phyloP scores from a whole-genome alignment of 2,888 invertebrate genomes.

The Drosophila vallismaia region DNA sequence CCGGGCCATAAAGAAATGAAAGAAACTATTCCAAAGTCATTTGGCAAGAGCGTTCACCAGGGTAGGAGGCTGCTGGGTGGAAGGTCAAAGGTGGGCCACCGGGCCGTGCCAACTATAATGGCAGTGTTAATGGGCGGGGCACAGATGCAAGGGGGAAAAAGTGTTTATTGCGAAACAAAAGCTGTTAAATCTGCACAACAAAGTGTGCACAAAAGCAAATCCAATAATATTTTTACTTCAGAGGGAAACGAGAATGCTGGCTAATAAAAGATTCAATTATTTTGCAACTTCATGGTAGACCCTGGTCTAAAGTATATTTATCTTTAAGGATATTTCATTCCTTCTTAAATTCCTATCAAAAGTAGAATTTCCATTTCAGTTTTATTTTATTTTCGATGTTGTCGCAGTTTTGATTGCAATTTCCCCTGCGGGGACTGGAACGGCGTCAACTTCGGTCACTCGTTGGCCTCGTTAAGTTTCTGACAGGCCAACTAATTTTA shows the following conservation, averaged over 20 bases:
- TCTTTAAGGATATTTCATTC: too few species aligned
- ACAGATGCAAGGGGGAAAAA: slow-evolving; percentile 26
- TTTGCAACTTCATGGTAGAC: too few species aligned
- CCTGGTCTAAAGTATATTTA: too few species aligned
- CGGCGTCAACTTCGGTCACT: slow-evolving; percentile 4
- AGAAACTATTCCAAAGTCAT: slow-evolving; percentile 67
- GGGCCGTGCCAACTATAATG: slow-evolving; percentile 12
- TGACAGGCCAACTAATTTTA: slow-evolving; percentile 49
- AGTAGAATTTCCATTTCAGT: background rate
- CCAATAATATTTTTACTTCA: background rate
- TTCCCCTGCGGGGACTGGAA: slow-evolving; percentile 3
- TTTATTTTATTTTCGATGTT: background rate
- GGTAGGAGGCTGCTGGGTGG: background rate
- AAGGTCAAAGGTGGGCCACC: background rate
- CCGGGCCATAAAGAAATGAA: slow-evolving; percentile 51
- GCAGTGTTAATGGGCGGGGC: slow-evolving; percentile 36
- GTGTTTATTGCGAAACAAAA: slow-evolving; percentile 47
- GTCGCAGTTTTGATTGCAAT: slow-evolving; percentile 23
- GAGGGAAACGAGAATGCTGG: background rate
- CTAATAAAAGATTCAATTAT: too few species aligned
- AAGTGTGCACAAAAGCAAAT: slow-evolving; percentile 10
- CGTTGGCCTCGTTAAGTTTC: slow-evolving; percentile 41
- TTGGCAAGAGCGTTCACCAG: slow-evolving; percentile 43
- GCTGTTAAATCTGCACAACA: slow-evolving; percentile 18
- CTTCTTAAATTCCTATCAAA: background rate